Evolutionary conservation across 2,888 invertebrate species (phyloP).

Genomic region (Venusia cambrica): DNA sequence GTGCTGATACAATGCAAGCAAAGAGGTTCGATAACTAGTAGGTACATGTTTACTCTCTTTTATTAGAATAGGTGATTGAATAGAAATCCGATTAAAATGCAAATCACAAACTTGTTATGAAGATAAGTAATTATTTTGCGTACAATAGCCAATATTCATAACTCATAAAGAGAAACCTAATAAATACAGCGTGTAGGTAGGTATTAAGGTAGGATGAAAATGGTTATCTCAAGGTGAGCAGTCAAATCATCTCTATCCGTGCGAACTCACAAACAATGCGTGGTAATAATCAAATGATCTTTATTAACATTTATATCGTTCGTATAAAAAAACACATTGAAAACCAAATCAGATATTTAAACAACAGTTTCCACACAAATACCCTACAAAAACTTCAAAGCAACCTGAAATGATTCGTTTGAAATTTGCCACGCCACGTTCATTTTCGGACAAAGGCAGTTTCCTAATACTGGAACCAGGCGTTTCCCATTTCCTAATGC

Average conservation of each 20-base stretch:
- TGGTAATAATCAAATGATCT: slow-evolving; percentile 26
- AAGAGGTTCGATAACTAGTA: no score
- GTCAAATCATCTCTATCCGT: slow-evolving; percentile 28
- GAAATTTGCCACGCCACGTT: slow-evolving; percentile 5
- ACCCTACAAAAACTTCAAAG: not conserved
- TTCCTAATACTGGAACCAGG: slow-evolving; percentile 28
- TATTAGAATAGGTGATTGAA: no score
- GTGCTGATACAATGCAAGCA: no score
- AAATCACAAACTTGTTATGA: no score
- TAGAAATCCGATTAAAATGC: no score
- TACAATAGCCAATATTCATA: no score
- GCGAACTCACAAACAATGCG: slow-evolving; percentile 28
- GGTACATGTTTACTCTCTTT: no score
- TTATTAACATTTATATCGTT: slow-evolving; percentile 13
- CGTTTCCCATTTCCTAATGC: slow-evolving; percentile 43
- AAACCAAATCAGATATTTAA: not conserved
- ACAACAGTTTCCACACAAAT: not conserved
- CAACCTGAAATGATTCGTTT: not conserved
- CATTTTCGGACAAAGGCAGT: slow-evolving; percentile 27
- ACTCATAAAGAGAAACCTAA: slow-evolving; percentile 6
- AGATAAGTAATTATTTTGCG: no score
- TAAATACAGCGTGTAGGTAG: not conserved
- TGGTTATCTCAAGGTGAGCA: slow-evolving; percentile 30
- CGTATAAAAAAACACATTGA: slow-evolving; percentile 9
- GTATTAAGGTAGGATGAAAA: slow-evolving; percentile 21